Base-by-base conservation (phyloP, 1,140 invertebrate genomes). In the Formica exsecta region DNA sequence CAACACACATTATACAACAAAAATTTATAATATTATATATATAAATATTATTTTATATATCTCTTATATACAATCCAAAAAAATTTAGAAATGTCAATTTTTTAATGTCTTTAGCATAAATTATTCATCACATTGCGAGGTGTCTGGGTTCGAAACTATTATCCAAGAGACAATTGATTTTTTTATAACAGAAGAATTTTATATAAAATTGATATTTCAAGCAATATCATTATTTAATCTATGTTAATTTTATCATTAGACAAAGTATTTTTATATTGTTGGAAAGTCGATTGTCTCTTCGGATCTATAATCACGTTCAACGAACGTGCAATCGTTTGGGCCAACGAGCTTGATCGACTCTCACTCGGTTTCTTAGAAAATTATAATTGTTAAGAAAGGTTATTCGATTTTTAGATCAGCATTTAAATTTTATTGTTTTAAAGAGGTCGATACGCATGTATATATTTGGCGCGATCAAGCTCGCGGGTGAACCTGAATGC, bases 401-500 rank as follows among this genome's bases (percentile, higher is more conserved):
- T 32, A 4, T n/a, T 66, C 11, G 19, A 36, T 59, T 59, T 81
- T 73, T 44, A 22, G 0, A 73, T 44, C 16, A 38, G 9, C 9
- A 9, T 71, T 32, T 7, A 51, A 57, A 25, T 11, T 44, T 54
- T 36, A 32, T 59, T 7, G 2, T 70, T 36, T 70, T 38, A 16
- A 3, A 48, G 38, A 74, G 25, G n/a, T 9, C 54, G 54, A 22
- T 16, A 83, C 7, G 19, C n/a, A 62, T 83, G 54, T 19, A 0
- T 9, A 41, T 1, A 44, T 48, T 44, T 44, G 36, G 19, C 25
- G 68, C 79, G 93, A 93, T 92, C 93, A 92, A 94, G 93, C 93
- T 95, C 92, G 89, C 93, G 92, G 93, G 93, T 89, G 87, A 94
- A 98, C 98, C 98, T 98, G 98, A 98, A 98, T 98, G 98, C 98